A percentile compares a stretch with the other conserved stretches of the same genome.
Evolutionary conservation across 2,113 vertebrate genomes (phyloP).

Genomic region (Colistium nudipinnis): DNA sequence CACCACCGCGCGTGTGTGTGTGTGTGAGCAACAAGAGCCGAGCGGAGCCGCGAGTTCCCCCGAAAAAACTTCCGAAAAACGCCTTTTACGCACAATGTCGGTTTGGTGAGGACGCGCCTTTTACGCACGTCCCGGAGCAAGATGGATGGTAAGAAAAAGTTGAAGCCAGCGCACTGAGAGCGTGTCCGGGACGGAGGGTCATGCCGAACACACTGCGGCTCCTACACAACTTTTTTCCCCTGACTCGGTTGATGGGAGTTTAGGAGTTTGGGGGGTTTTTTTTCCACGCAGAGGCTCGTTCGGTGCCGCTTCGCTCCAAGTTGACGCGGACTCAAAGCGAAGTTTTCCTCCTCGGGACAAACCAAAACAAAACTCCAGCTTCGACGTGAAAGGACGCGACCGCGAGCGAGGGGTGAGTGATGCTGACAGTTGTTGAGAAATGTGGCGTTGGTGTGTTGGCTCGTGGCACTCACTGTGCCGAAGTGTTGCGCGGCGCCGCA

Average conservation of each 20-base stretch:
- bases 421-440: conserved; percentile 34
- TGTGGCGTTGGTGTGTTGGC: neutral
- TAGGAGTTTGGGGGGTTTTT: no score
- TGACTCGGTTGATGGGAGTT: conserved; percentile 67
- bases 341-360: conserved; percentile 43
- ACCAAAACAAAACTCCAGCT: conserved; percentile 22
- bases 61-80: no score
- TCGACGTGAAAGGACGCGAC: conserved; percentile 26
- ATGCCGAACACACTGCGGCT: conserved; percentile 41
- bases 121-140: conserved; percentile 29
- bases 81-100: conserved; percentile 28
- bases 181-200: neutral
- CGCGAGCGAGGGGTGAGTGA: conserved; percentile 55
- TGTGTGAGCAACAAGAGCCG: conserved; percentile 59
- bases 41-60: conserved; percentile 57
- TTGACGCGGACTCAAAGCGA: conserved; percentile 43
- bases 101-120: conserved; percentile 39
- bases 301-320: no score
- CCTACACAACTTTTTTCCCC: conserved; percentile 37
- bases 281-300: conserved; percentile 48
- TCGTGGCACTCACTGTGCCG: neutral
- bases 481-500: conserved; percentile 21
- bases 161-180: conserved; percentile 38
- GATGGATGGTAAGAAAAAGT: conserved; percentile 79
- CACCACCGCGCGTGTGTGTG: conserved; percentile 69